A percentile compares a stretch with the other conserved stretches of the same genome.
phyloP scores from a whole-genome alignment of 1,140 invertebrate genomes.

The Oedothorax gibbosus region DNA sequence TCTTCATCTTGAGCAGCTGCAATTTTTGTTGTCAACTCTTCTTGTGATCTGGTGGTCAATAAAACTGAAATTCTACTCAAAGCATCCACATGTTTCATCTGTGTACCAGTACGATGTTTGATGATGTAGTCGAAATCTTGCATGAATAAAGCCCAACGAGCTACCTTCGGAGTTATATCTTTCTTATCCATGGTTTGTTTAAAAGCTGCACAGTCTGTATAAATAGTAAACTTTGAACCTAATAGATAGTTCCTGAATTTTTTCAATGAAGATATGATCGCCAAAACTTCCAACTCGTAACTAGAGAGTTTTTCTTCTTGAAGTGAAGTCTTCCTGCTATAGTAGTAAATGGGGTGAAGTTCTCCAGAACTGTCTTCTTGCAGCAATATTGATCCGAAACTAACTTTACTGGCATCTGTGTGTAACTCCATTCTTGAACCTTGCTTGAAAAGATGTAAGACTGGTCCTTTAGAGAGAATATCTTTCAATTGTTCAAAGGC shows the following conservation, averaged over 20 bases:
- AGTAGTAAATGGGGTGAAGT: background rate
- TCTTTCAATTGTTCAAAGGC: background rate
- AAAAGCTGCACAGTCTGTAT: constrained; percentile 33
- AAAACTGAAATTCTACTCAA: constrained; percentile 19
- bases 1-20: constrained; percentile 6
- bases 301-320: constrained; percentile 8
- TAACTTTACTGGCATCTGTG: background rate
- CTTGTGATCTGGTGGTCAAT: background rate
- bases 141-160: constrained; percentile 18
- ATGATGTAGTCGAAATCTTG: constrained; percentile 34
- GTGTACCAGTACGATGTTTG: background rate
- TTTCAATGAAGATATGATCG: constrained; percentile 8
- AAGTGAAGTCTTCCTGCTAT: background rate
- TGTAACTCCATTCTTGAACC: background rate
- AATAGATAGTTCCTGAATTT: constrained; percentile 37
- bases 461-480: background rate
- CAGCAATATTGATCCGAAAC: constrained; percentile 11
- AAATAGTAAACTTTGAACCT: constrained; percentile 33
- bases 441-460: background rate
- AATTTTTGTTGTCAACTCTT: background rate
- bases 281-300: constrained; percentile 34
- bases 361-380: background rate
- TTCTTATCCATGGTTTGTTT: constrained; percentile 13
- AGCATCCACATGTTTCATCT: constrained; percentile 34
- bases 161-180: background rate